Evolutionary conservation across 2,797 vertebrate species (phyloP), one percentile per base, ranked within the genome.

Genomic region (Pangasius larnaudii): DNA sequence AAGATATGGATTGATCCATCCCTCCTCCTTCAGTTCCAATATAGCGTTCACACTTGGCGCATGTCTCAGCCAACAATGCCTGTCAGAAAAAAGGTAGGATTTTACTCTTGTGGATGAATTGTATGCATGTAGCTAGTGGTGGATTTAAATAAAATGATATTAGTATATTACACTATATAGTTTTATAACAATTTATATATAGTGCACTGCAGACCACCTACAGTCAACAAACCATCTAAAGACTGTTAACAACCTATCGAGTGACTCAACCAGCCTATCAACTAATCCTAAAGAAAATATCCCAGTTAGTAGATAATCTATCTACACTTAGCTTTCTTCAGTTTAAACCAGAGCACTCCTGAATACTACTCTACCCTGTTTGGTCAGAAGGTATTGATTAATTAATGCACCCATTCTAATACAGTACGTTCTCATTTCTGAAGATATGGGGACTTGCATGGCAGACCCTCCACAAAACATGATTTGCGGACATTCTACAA

Each of bases 1-100:
- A 98, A 75, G 98, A 99, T 92, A 99, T 99, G 1, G 98, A 98
- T 93, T 99, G 98, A 94, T 99, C 99, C 99, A 99, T 99, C 89
- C 99, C 99, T 42, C 98, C 98, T 85, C 99, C 98, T 95, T 99
- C 97, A 24, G 98, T 99, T 89, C 98, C 99, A 90, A 99, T 96
- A 56, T 99, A 99, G 85, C 90, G 96, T 89, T 99, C 99, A 0
- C 97, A 97, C 92, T 96, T 98, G 87, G 98, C 95, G 89, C 98
- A 99, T 81, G 98, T 97, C 94, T 99, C 98, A 19, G 98, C 98
- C 33, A 99, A 94, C 88, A 95, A 96, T 91, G 97, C 96, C 98
- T 99, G 91, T 9, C 16, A 77, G 7, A 22, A n/a, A 39, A 71
- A 75, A 9, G 18, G 56, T 27, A 58, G n/a, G 22, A n/a, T 85